Percentiles rank a stretch among this genome's conserved stretches.
phyloP scores from a whole-genome alignment of 2,888 invertebrate genomes.

The Reticulitermes lucifugus region DNA sequence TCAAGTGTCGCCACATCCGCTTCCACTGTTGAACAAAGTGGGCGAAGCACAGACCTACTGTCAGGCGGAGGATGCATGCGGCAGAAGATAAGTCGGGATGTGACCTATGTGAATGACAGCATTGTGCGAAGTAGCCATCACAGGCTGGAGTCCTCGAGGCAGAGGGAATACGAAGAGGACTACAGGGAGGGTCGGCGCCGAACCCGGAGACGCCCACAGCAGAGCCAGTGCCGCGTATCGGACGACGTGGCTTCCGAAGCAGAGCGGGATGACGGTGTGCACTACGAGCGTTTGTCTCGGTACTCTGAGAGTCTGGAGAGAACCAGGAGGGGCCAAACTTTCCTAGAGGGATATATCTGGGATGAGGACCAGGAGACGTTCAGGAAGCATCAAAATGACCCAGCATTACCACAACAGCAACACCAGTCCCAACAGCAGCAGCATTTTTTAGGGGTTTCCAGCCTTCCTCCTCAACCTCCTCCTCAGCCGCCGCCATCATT shows the following conservation, averaged over 20 bases:
- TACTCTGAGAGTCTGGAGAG: conserved; percentile 68
- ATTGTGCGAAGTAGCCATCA: conserved; percentile 55
- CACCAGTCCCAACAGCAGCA: conserved; percentile 17
- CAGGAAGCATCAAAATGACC: conserved; percentile 51
- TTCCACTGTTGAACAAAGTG: conserved; percentile 40
- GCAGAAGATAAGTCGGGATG: conserved; percentile 74
- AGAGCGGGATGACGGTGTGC: conserved; percentile 65
- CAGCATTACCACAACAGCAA: conserved; percentile 48
- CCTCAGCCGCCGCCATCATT: conserved; percentile 60
- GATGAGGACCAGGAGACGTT: conserved; percentile 62
- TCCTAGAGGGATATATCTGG: conserved; percentile 62
- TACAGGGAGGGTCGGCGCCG: conserved; percentile 66
- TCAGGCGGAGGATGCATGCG: conserved; percentile 56
- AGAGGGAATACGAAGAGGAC: conserved; percentile 57
- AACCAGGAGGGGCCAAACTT: conserved; percentile 56
- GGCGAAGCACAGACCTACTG: conserved; percentile 54
- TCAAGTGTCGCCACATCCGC: conserved; percentile 34
- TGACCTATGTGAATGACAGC: conserved; percentile 80
- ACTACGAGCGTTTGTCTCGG: conserved; percentile 69
- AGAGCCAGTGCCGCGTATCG: conserved; percentile 47
- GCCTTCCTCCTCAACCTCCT: conserved; percentile 60
- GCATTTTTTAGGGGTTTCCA: conserved; percentile 66
- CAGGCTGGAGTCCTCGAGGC: conserved; percentile 5
- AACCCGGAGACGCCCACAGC: conserved; percentile 59
- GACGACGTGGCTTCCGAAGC: too few relatives aligned